phyloP scores from a whole-genome alignment of 2,113 vertebrate genomes.

The Phalacrocorax pelagicus region DNA sequence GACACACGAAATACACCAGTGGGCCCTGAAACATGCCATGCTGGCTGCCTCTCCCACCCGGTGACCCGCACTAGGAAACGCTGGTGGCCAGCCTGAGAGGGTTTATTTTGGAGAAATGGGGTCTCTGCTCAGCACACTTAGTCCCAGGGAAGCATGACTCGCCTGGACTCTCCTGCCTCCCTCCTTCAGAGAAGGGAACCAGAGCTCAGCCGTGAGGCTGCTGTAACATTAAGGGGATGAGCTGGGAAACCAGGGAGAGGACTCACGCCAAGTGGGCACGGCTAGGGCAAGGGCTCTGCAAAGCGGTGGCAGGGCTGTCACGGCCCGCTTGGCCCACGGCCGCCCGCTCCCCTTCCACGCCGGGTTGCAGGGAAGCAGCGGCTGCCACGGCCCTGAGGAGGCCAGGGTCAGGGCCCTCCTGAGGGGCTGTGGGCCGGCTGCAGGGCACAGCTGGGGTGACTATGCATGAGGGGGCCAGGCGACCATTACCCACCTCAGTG shows the following conservation, averaged over 20 bases:
- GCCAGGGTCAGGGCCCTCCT: not conserved
- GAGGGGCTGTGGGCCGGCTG: not conserved
- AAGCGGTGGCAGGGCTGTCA: not conserved
- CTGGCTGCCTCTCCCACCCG: not conserved
- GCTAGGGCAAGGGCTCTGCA: not conserved
- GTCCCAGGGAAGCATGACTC: not conserved
- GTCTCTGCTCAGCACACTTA: not conserved
- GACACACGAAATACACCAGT: accelerated
- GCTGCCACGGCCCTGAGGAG: not conserved
- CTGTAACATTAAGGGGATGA: not conserved
- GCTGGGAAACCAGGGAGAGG: not conserved
- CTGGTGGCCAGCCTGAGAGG: not conserved
- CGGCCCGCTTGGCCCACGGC: not conserved
- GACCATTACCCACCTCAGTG: not conserved
- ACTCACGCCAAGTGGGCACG: not conserved
- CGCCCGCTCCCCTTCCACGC: not conserved
- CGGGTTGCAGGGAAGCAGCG: not conserved
- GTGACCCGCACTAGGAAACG: accelerated
- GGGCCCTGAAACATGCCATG: accelerated
- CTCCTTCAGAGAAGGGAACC: not conserved
- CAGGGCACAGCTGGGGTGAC: not conserved
- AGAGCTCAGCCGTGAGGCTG: not conserved
- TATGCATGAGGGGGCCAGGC: not conserved
- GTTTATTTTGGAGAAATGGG: no score
- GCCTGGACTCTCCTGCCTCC: not conserved